Base-by-base conservation (phyloP, 2,888 invertebrate species). In the Electrophaes corylata region DNA sequence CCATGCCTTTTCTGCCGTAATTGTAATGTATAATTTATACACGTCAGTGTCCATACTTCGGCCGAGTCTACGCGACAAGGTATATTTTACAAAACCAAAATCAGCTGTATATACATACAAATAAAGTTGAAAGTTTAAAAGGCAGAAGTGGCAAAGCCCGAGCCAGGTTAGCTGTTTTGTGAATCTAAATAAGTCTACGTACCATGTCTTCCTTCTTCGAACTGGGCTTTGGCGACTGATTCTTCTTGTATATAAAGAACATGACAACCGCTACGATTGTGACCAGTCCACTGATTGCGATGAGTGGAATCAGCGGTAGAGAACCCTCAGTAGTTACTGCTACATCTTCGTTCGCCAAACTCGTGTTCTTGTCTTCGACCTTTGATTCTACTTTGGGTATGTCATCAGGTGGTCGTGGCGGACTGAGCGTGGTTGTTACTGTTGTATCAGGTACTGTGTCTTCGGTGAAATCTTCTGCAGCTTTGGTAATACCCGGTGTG, bases 191-290 rank as follows among this genome's bases (percentile, higher is more conserved):
- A 44, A 12, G 12, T 51, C 18, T 43, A 65, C 89, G 83, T 73
- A 96, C 96, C 94, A 96, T 94, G 74, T 96, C 96, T 70, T 96
- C 93, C 71, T 94, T 95, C n/a, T 76, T 73, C n/a, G 93, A 86
- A 74, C 94, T 94, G 40, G 93, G 92, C 35, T 94, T 94, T 43
- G 93, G 93, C 35, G 90, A 80, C 71, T 94, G 95, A 59, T 96
- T 93, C 72, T 94, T 95, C 75, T 94, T 95, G 69, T 96, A 94
- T 66, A 96, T 94, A 54, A 96, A 93, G 70, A 95, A 93, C 12
- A 94, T 93, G 1, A 95, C 93, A 41, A 93, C 92, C 16, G 94
- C 94, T 3, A 95, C 94, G 16, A 95, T 93, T 3, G 95, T 82
- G 57, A 96, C 94, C 45, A 97, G 88, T 3, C 93, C 94, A 69